Percentiles rank a stretch among this genome's conserved stretches.
These are phyloP conservation scores for Hormiphora californensis DNA, from an alignment of 37 sponge, comb jelly and placozoan genomes.

Conservation along the genomic window DNA sequence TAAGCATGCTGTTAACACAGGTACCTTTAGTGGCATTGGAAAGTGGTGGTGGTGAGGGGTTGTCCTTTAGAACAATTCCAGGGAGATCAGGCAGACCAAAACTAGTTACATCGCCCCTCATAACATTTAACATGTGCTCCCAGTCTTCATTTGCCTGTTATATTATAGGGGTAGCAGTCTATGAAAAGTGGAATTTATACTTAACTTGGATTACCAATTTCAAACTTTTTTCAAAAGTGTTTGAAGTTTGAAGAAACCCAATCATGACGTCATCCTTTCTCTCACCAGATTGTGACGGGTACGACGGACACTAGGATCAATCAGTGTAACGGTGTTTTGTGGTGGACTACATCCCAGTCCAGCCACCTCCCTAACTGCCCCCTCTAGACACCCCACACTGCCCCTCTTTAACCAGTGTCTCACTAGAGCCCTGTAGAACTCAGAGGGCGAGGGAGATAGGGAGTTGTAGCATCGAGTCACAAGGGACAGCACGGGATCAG, in stretches of 20 bases:
- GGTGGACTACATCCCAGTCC: background rate
- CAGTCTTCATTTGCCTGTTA: conserved; percentile 36
- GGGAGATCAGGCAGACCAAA: conserved; percentile 24
- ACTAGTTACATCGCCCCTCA: background rate
- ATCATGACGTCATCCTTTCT: too few species aligned
- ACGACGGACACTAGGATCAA: conserved; percentile 13
- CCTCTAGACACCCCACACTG: too few species aligned
- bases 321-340: background rate
- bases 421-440: conserved; percentile 7
- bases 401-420: too few species aligned
- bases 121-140: conserved; percentile 46
- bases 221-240: background rate
- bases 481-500: background rate
- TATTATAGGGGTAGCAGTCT: background rate
- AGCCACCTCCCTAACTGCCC: too few species aligned
- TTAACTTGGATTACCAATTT: background rate
- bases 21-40: too few species aligned
- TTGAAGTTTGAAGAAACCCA: background rate
- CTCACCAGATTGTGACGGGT: conserved; percentile 26
- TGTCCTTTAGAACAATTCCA: background rate
- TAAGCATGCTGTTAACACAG: too few species aligned
- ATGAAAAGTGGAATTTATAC: background rate
- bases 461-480: background rate
- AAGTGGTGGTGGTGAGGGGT: too few species aligned
- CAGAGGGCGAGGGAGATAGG: background rate